These are phyloP conservation scores for Amphipyra berbera DNA, from an alignment of 2,888 invertebrate species.

Conservation along the genomic window DNA sequence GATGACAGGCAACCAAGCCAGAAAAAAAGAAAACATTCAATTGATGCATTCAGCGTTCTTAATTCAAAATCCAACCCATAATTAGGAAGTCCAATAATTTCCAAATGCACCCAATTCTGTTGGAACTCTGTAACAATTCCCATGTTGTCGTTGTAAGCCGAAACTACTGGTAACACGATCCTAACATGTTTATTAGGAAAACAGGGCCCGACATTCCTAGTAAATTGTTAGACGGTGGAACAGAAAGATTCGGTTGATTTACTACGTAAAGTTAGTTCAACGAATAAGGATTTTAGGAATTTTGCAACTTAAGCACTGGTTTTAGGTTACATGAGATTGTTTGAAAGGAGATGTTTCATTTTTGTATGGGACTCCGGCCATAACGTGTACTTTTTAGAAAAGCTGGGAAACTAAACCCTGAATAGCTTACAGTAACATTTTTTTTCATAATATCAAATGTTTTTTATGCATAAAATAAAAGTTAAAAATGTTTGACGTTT, in stretches of 20 bases:
- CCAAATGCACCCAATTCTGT: slow-evolving; percentile 28
- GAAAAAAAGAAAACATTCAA: too few relatives aligned
- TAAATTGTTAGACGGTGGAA: slow-evolving; percentile 45
- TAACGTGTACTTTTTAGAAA: too few relatives aligned
- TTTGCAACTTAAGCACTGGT: neutral
- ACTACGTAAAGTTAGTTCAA: slow-evolving; percentile 7
- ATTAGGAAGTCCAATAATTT: slow-evolving; percentile 35
- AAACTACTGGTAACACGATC: slow-evolving; percentile 66
- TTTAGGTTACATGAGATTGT: neutral
- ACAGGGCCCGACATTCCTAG: slow-evolving; percentile 62
- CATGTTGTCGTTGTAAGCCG: slow-evolving; percentile 71
- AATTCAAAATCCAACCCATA: slow-evolving; percentile 15
- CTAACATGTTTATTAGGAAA: slow-evolving; percentile 70
- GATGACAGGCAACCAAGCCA: too few relatives aligned
- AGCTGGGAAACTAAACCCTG: too few relatives aligned
- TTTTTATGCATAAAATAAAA: too few relatives aligned
- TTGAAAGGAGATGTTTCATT: too few relatives aligned
- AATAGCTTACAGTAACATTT: too few relatives aligned
- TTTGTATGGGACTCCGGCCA: too few relatives aligned
- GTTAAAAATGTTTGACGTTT: too few relatives aligned
- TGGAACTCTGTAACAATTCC: slow-evolving; percentile 57
- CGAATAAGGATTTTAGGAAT: slow-evolving; percentile 12
- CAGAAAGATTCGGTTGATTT: slow-evolving; percentile 28
- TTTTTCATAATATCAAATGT: too few relatives aligned
- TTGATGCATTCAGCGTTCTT: too few relatives aligned